Conservation (phyloP, 2,113 vertebrate genomes). For the Otus sunia region DNA sequence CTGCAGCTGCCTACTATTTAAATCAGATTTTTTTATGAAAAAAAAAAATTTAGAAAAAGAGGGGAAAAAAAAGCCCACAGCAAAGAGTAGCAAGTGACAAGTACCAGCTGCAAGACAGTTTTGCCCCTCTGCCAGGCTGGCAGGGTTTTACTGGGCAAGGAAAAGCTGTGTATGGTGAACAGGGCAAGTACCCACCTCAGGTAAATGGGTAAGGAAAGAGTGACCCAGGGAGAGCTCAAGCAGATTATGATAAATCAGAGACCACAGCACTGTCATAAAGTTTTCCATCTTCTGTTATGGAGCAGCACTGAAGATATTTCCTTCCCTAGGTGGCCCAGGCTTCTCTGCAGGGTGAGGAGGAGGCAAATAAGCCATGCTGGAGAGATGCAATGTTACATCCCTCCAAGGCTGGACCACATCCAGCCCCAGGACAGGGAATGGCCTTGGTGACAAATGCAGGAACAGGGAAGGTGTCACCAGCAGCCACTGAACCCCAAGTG, state of each 20-base stretch:
- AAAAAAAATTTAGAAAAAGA: background rate
- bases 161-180: accelerated
- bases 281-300: background rate
- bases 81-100: background rate
- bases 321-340: background rate
- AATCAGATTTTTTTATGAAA: background rate
- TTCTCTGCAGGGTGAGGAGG: background rate
- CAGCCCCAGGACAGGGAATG: background rate
- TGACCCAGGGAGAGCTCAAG: background rate
- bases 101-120: background rate
- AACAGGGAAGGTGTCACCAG: background rate
- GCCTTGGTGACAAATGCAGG: background rate
- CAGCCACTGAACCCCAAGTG: background rate
- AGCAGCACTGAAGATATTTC: background rate
- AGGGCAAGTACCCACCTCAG: background rate
- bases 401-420: background rate
- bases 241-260: background rate
- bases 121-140: background rate
- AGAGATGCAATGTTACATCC: accelerated
- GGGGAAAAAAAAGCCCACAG: no score
- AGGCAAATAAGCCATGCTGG: background rate
- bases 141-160: background rate
- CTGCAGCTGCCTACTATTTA: background rate
- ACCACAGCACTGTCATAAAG: background rate
- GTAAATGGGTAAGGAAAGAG: background rate